phyloP scores from a whole-genome alignment of 2,888 invertebrate species.

The Acrocera orbiculus region DNA sequence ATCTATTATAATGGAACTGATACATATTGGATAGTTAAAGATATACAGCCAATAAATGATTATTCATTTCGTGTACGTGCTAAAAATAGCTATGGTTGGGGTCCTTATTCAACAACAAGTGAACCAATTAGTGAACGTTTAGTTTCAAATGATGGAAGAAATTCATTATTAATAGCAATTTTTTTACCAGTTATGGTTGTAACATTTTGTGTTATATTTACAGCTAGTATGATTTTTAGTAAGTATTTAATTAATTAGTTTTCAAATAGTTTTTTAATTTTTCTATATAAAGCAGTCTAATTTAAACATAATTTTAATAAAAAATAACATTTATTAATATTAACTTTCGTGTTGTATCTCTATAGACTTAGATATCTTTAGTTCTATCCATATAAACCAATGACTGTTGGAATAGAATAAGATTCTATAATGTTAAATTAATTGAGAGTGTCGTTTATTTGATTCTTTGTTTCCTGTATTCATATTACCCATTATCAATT shows the following conservation, averaged over 20 bases:
- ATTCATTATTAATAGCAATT: constrained; percentile 41
- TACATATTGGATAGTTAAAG: constrained; percentile 62
- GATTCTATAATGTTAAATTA: too few relatives aligned
- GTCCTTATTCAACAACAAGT: constrained; percentile 53
- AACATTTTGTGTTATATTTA: constrained; percentile 22
- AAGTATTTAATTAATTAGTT: constrained; percentile 7
- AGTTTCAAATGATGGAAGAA: constrained; percentile 24
- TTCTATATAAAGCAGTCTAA: too few relatives aligned
- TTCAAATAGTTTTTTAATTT: too few relatives aligned
- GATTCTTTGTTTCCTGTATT: too few relatives aligned
- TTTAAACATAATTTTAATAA: too few relatives aligned
- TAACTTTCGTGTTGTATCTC: too few relatives aligned
- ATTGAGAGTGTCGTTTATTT: too few relatives aligned
- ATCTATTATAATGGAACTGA: constrained; percentile 62
- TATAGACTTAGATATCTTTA: too few relatives aligned
- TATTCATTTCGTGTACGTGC: constrained; percentile 64
- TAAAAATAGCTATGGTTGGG: constrained; percentile 65
- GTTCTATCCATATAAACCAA: too few relatives aligned
- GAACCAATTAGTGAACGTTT: constrained; percentile 32
- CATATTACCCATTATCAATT: too few relatives aligned
- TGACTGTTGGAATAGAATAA: too few relatives aligned
- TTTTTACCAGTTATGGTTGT: constrained; percentile 38
- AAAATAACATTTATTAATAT: too few relatives aligned
- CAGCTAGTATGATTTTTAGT: constrained; percentile 22
- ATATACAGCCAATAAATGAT: constrained; percentile 38